Evolutionary conservation across 1,140 invertebrate genomes (phyloP).

Genomic region (Sminthurinus signatus): DNA sequence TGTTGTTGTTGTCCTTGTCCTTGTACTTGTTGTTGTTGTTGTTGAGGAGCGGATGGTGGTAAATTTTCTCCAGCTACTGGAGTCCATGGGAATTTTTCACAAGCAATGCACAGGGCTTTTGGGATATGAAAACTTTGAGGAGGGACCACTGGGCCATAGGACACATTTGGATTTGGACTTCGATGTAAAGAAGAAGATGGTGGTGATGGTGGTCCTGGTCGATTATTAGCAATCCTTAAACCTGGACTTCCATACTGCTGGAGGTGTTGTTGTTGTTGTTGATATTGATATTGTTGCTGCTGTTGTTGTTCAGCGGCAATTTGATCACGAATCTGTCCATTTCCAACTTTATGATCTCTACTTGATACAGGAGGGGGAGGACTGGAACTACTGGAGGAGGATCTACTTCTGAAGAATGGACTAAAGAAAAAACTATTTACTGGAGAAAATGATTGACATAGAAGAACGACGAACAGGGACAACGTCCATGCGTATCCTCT

Average conservation of each 20-base stretch:
- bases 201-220: neutral
- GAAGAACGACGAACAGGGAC: neutral
- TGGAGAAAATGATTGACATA: constrained; percentile 1
- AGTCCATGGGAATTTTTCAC: constrained; percentile 39
- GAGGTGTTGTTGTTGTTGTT: neutral
- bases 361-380: neutral
- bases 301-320: too few relatives aligned
- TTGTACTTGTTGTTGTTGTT: neutral
- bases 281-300: too few relatives aligned
- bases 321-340: neutral
- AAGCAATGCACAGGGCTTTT: constrained; percentile 33
- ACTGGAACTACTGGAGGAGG: neutral
- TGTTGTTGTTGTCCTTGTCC: constrained; percentile 3
- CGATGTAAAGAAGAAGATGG: neutral
- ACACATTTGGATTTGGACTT: neutral
- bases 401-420: constrained; percentile 3
- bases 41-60: neutral
- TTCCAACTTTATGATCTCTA: neutral
- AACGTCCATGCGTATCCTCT: constrained; percentile 1
- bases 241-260: neutral
- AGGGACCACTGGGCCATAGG: neutral
- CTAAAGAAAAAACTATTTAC: constrained; percentile 11
- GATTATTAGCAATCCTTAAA: neutral
- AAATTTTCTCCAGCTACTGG: constrained; percentile 29
- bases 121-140: constrained; percentile 29